Evolutionary conservation across 1,140 invertebrate genomes (phyloP).

Genomic region (Atta texana): DNA sequence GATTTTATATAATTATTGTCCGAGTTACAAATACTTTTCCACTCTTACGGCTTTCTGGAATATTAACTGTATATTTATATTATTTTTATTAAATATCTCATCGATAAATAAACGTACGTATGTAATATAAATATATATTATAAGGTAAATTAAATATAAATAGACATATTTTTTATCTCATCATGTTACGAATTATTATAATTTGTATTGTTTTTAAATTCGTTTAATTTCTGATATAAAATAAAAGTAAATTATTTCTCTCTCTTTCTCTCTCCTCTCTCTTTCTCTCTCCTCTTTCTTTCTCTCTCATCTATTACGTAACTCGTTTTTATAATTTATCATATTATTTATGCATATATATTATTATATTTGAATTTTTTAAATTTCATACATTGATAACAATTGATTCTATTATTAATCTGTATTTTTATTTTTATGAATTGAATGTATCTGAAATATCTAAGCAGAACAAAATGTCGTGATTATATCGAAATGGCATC

Average conservation of each 20-base stretch:
- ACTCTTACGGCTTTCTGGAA: conserved; percentile 40
- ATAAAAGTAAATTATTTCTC: too few species aligned
- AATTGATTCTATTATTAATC: neutral
- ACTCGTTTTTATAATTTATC: neutral
- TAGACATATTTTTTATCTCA: neutral
- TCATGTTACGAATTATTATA: neutral
- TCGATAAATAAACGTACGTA: neutral
- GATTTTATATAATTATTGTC: conserved; percentile 15
- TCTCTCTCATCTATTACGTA: neutral
- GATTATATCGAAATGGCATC: too few species aligned
- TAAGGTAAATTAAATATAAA: neutral
- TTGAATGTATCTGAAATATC: neutral
- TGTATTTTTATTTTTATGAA: neutral
- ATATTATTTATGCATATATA: neutral
- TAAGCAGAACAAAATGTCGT: too few species aligned
- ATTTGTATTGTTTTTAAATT: neutral
- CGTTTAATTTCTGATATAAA: neutral
- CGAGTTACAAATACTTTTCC: conserved; percentile 36
- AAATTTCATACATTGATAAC: neutral
- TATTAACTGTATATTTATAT: neutral
- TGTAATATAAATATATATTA: too few species aligned
- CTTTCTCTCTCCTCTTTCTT: neutral
- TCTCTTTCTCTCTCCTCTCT: neutral
- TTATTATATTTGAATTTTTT: conserved; percentile 1
- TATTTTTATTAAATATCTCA: neutral